Evolutionary conservation across 2,888 invertebrate species (phyloP).

Genomic region (Monopis laevigella): DNA sequence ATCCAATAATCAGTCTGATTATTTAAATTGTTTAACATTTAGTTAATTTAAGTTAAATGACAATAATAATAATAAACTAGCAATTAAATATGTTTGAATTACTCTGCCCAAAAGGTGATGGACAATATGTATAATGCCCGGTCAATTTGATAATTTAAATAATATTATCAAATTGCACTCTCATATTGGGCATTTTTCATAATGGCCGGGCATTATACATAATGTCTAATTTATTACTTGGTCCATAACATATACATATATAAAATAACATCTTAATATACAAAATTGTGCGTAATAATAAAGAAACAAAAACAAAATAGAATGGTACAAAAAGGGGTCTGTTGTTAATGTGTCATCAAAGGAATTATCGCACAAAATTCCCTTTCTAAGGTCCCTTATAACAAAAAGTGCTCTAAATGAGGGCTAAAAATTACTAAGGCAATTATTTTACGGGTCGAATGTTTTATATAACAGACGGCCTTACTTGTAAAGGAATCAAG

Average conservation of each 20-base stretch:
- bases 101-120: too few relatives aligned
- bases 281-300: neutral
- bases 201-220: too few relatives aligned
- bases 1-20: too few relatives aligned
- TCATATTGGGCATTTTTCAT: too few relatives aligned
- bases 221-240: too few relatives aligned
- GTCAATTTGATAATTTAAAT: too few relatives aligned
- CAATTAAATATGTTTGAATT: too few relatives aligned
- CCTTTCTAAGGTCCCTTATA: constrained; percentile 4
- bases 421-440: constrained; percentile 43
- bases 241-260: neutral
- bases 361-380: constrained; percentile 10
- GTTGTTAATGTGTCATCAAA: constrained; percentile 10
- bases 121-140: too few relatives aligned
- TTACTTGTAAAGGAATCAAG: constrained; percentile 31
- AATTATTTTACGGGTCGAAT: constrained; percentile 48
- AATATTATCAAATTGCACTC: too few relatives aligned
- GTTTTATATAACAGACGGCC: constrained; percentile 40
- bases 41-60: too few relatives aligned
- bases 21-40: too few relatives aligned
- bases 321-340: constrained; percentile 7
- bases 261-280: neutral
- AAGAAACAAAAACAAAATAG: neutral
- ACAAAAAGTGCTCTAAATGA: constrained; percentile 31
- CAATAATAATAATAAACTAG: too few relatives aligned